Conservation (phyloP, 2,113 vertebrate species). For the Poeciliopsis turrubarensis region DNA sequence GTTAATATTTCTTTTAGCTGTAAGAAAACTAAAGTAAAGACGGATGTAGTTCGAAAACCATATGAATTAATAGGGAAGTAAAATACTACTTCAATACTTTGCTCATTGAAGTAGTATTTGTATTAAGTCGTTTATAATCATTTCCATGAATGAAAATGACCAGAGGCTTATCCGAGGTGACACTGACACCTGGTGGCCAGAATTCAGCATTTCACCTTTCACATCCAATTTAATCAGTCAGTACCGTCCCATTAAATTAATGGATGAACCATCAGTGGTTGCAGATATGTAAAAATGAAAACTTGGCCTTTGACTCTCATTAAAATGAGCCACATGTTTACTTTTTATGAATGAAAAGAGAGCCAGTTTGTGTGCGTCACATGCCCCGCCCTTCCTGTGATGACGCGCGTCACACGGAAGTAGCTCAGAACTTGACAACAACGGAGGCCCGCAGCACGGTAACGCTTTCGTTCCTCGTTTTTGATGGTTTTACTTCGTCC, state of each 20-base stretch:
- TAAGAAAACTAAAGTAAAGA: no score
- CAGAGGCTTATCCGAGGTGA: not conserved
- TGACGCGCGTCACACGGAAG: conserved; percentile 72
- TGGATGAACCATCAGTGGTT: not conserved
- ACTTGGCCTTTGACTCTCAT: no score
- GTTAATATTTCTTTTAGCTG: no score
- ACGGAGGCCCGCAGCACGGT: conserved; percentile 64
- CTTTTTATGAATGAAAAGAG: conserved; percentile 37
- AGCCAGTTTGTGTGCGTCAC: not conserved
- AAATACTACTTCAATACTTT: not conserved
- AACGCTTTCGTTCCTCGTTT: conserved; percentile 19
- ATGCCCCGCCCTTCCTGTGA: conserved; percentile 46
- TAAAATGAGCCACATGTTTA: not conserved
- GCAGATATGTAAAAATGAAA: no score
- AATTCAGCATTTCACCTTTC: not conserved
- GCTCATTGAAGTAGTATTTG: no score
- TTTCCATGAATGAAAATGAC: not conserved
- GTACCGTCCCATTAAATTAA: no score
- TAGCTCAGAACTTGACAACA: conserved; percentile 77
- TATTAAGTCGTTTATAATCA: not conserved
- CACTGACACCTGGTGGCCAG: conserved; percentile 58
- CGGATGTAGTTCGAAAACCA: no score
- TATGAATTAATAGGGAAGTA: no score
- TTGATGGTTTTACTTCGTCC: not conserved
- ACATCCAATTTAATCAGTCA: not conserved